Conservation (phyloP, 2,888 invertebrate species). For the Strigamia maritima region DNA sequence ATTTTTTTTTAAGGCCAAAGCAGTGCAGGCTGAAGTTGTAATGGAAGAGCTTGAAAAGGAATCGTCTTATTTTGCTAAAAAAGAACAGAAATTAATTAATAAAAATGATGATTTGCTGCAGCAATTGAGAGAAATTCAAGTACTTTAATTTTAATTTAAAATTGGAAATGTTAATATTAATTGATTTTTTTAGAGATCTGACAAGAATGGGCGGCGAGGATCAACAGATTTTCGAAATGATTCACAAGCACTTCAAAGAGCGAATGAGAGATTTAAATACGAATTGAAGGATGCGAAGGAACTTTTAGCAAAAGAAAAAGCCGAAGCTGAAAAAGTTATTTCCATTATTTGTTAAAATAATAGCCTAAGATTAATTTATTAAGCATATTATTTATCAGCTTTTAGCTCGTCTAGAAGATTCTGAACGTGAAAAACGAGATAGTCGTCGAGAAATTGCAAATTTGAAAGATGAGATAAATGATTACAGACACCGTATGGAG, state of each 20-base stretch:
- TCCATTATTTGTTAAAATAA: not conserved
- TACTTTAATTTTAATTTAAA: not conserved
- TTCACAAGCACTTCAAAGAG: not conserved
- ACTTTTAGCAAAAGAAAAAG: constrained; percentile 1
- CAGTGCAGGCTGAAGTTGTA: constrained; percentile 12
- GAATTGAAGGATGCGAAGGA: not conserved
- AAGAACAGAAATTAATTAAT: constrained; percentile 15
- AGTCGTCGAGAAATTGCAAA: not conserved
- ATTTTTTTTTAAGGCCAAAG: constrained; percentile 21
- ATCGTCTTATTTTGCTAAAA: not conserved
- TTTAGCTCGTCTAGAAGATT: constrained; percentile 29
- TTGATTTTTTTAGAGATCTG: not conserved
- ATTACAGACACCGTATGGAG: constrained; percentile 34
- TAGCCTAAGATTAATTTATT: not conserved
- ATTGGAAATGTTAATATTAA: not conserved
- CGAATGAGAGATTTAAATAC: not conserved
- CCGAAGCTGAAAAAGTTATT: constrained; percentile 8
- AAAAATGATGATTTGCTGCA: constrained; percentile 13
- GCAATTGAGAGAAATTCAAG: not conserved
- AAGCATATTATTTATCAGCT: not conserved
- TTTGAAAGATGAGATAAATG: constrained; percentile 33
- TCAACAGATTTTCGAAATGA: not conserved
- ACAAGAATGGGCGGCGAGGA: not conserved
- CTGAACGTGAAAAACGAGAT: constrained; percentile 25
- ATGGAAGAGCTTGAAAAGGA: constrained; percentile 35